These are phyloP conservation scores for Axis porcinus DNA, from an alignment of 2,113 vertebrate genomes.

Conservation along the genomic window DNA sequence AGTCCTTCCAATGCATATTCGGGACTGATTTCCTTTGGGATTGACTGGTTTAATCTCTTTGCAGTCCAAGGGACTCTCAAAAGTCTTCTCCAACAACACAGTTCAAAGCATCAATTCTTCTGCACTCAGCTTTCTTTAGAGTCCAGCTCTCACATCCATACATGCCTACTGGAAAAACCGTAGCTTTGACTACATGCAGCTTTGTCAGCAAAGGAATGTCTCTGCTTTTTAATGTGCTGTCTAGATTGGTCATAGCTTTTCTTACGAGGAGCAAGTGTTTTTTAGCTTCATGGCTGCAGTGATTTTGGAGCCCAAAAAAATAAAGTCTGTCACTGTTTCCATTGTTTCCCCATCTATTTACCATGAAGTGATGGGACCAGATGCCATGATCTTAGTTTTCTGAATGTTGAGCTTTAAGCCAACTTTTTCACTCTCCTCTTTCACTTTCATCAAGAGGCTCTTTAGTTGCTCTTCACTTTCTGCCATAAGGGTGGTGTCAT, in stretches of 20 bases:
- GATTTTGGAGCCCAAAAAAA: background rate
- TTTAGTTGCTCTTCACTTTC: background rate
- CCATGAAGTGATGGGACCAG: background rate
- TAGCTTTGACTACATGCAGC: background rate
- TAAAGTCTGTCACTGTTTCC: background rate
- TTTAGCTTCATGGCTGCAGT: background rate
- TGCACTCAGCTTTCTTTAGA: background rate
- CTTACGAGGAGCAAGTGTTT: background rate
- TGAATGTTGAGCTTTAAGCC: background rate
- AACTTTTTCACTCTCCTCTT: background rate
- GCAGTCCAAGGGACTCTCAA: background rate
- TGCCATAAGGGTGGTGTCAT: background rate
- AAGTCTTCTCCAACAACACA: background rate
- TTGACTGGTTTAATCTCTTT: accelerated
- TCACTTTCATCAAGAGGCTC: background rate
- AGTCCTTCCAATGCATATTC: background rate
- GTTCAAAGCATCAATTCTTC: background rate
- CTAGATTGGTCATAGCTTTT: background rate
- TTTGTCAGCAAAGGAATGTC: background rate
- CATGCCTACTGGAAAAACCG: background rate
- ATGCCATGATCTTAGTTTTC: background rate
- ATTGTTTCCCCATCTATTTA: background rate
- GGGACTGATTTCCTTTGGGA: background rate
- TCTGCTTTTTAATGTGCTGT: background rate
- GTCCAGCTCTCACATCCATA: background rate